These are phyloP conservation scores for Carterocephalus palaemon DNA, from an alignment of 2,888 invertebrate species.

Conservation along the genomic window DNA sequence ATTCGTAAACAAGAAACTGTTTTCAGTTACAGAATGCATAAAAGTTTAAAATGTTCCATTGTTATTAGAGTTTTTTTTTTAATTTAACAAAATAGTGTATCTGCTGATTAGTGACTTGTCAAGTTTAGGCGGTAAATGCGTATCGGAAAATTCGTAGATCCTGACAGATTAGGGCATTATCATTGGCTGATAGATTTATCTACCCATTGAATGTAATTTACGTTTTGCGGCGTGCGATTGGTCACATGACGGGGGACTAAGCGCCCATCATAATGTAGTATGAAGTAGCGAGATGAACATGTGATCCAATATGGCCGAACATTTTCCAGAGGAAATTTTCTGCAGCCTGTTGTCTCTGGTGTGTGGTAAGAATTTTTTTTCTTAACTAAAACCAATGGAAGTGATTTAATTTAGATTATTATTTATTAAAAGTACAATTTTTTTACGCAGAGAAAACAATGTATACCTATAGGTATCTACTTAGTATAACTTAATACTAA, in stretches of 20 bases:
- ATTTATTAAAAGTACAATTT: background rate
- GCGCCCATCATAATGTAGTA: constrained; percentile 44
- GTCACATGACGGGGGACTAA: constrained; percentile 59
- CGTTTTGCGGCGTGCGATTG: constrained; percentile 55
- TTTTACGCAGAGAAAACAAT: too few relatives aligned
- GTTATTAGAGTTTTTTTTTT: constrained; percentile 5
- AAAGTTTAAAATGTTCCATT: too few relatives aligned
- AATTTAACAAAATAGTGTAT: constrained; percentile 34
- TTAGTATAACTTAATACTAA: too few relatives aligned
- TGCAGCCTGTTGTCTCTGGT: constrained; percentile 37
- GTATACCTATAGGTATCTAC: too few relatives aligned
- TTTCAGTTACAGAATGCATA: constrained; percentile 8
- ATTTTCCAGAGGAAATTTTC: constrained; percentile 48
- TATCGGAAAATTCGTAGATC: constrained; percentile 33
- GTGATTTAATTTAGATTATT: constrained; percentile 1
- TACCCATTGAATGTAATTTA: constrained; percentile 42
- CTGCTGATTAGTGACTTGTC: constrained; percentile 39
- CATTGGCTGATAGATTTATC: constrained; percentile 43
- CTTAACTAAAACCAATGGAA: too few relatives aligned
- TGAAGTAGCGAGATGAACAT: constrained; percentile 59
- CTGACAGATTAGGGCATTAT: constrained; percentile 31
- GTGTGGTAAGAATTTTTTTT: constrained; percentile 51
- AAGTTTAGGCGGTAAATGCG: constrained; percentile 42
- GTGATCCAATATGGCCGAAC: constrained; percentile 72
- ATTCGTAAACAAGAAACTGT: constrained; percentile 32